Base-by-base conservation (phyloP, 1,140 invertebrate genomes). In the Drosophila rhopaloa region DNA sequence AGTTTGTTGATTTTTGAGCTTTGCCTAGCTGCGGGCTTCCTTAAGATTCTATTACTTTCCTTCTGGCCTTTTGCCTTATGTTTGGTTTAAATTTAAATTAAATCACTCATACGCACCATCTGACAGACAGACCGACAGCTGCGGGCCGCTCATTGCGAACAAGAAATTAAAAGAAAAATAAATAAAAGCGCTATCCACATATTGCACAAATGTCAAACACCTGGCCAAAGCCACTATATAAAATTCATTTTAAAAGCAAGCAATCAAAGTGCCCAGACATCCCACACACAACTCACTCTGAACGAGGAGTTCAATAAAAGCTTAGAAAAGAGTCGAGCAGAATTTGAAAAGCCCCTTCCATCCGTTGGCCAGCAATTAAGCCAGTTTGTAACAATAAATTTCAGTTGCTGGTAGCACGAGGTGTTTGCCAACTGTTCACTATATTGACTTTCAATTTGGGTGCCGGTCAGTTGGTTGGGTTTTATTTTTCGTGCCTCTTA, bases 391-490 rank as follows among this genome's bases (percentile, higher is more conserved):
- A 77, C 76, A 84, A 77, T 80, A 84, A 84, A 84, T 84, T 84
- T 57, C 60, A 56, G 58, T 47, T 60, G 76, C 44, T 51, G 54
- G 40, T 56, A 55, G 47, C 57, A 68, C 11, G 47, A 66, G 47
- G 61, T 68, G 65, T 72, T 55, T 54, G 53, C 76, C 58, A 51
- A 66, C 43, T 72, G 27, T 48, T 51, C 44, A 54, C 24, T 59
- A 58, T 84, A 84, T 84, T 84, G 81, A 84, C 81, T 84, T 84
- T 73, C 79, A 84, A 84, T 84, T 84, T 84, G 70, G 65, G 62
- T 58, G 57, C 61, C 62, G 47, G 60, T 47, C 41, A 61, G 62
- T 32, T 44, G 68, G 65, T 43, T 27, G 47, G 32, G n/a, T 35
- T 68, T 63, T 37, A 66, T 65, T 68, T 66, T 68, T 68, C 44